phyloP scores from a whole-genome alignment of 2,113 vertebrate species.

The Illadopsis cleaveri region DNA sequence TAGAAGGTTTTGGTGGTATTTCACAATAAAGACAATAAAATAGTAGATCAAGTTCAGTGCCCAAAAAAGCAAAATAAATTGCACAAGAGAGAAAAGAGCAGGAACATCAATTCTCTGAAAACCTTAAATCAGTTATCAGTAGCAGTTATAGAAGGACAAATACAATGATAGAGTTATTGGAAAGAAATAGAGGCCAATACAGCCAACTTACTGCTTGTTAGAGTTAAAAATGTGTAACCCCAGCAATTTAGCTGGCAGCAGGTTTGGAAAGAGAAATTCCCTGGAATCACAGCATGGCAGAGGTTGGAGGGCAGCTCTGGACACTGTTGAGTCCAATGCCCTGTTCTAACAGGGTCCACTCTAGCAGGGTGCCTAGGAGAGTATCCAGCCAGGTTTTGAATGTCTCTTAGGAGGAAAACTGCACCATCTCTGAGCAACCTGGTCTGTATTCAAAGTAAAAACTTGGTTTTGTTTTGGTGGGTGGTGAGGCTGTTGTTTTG shows the following conservation, averaged over 20 bases:
- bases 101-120: background rate
- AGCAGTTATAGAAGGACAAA: background rate
- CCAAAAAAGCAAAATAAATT: background rate
- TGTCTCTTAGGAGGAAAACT: background rate
- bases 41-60: background rate
- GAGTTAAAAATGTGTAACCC: background rate
- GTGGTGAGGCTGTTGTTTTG: background rate
- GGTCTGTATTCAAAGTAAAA: background rate
- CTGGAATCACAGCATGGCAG: background rate
- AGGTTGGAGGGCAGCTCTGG: background rate
- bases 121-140: background rate
- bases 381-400: background rate
- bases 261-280: background rate
- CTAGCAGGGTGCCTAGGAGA: background rate
- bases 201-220: background rate
- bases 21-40: background rate
- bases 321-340: background rate
- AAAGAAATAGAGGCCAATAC: background rate
- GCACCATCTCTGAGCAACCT: background rate
- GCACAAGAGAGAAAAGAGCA: background rate
- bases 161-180: background rate
- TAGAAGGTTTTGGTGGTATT: background rate
- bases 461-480: background rate
- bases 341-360: background rate
- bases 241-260: background rate